These are phyloP conservation scores for Pipistrellus nathusii DNA, from an alignment of 2,797 vertebrate genomes.

Conservation along the genomic window DNA sequence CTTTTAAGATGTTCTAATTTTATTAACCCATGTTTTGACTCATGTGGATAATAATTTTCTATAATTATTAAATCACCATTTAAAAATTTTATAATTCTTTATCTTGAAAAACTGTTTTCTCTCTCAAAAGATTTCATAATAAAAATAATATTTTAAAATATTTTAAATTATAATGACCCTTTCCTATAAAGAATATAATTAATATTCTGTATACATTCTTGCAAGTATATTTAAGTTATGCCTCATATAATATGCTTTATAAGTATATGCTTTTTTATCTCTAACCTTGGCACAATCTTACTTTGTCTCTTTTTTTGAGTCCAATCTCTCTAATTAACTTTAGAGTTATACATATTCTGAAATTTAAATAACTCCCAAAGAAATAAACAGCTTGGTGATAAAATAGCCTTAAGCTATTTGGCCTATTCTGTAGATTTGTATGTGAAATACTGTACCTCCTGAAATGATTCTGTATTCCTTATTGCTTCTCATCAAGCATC, in stretches of 20 bases:
- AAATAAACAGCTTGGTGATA: slow-evolving; percentile 62
- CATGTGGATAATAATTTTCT: not conserved
- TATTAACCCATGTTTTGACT: not conserved
- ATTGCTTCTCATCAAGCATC: not conserved
- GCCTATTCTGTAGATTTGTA: slow-evolving; percentile 39
- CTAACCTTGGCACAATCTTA: slow-evolving; percentile 56
- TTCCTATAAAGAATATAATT: not conserved
- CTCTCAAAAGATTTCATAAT: not conserved
- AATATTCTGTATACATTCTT: not conserved
- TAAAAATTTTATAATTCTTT: not conserved
- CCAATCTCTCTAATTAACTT: slow-evolving; percentile 56
- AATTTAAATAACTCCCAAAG: slow-evolving; percentile 71
- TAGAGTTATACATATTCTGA: slow-evolving; percentile 12
- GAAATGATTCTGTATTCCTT: slow-evolving; percentile 48
- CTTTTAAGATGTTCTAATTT: not conserved
- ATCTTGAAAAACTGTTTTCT: not conserved
- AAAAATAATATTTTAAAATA: not conserved
- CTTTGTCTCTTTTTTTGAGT: slow-evolving; percentile 51
- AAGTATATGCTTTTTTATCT: slow-evolving; percentile 24
- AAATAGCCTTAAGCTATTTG: slow-evolving; percentile 71
- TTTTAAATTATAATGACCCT: not conserved
- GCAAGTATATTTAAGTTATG: not conserved
- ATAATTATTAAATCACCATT: not conserved
- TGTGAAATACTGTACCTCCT: not conserved
- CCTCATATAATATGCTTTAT: not conserved